These are phyloP conservation scores for Megalopta genalis DNA, from an alignment of 1,140 invertebrate species.

Conservation along the genomic window DNA sequence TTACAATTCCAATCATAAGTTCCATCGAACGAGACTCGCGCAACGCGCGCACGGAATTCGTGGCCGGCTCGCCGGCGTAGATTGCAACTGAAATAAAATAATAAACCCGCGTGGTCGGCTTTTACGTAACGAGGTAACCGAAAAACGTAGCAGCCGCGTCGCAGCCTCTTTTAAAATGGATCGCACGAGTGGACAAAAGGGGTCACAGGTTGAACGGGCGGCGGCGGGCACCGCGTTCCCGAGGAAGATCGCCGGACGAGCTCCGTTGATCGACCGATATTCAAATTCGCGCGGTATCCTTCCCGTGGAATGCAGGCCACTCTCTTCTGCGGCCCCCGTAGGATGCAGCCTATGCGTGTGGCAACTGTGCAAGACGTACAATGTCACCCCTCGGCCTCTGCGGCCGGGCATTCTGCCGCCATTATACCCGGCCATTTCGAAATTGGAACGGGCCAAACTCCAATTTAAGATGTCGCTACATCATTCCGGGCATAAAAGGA, in stretches of 20 bases:
- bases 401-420: background rate
- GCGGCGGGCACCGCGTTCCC: conserved; percentile 25
- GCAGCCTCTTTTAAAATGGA: conserved; percentile 35
- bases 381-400: background rate
- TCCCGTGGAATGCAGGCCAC: conserved; percentile 53
- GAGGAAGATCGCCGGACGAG: conserved; percentile 31
- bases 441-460: conserved; percentile 48
- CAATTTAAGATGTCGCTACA: conserved; percentile 43
- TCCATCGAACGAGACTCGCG: no score
- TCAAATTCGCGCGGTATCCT: conserved; percentile 56
- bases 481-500: conserved; percentile 8
- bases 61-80: no score
- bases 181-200: conserved; percentile 42
- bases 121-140: conserved; percentile 1
- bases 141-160: conserved; percentile 17
- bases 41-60: no score
- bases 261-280: conserved; percentile 55
- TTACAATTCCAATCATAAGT: no score
- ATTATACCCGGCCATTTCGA: conserved; percentile 27
- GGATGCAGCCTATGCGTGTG: conserved; percentile 22
- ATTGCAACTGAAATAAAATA: background rate
- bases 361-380: conserved; percentile 12
- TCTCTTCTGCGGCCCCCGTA: conserved; percentile 1
- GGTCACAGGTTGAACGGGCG: conserved; percentile 53
- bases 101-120: background rate